Percentiles rank a stretch among this genome's conserved stretches.
Conservation (phyloP, 2,888 invertebrate genomes). For the Resseliella maxima region DNA sequence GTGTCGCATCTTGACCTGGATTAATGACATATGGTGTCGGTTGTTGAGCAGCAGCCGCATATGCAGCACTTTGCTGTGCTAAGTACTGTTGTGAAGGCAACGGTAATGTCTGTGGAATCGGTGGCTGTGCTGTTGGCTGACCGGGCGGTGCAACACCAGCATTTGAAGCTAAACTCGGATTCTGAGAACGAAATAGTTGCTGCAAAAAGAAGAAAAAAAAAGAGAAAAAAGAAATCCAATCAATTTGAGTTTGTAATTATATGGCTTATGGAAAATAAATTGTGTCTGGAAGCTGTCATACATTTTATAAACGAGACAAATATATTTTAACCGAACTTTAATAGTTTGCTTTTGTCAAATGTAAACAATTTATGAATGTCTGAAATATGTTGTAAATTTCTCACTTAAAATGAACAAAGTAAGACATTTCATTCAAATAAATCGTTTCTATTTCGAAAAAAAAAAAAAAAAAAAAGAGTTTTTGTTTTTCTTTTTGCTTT, state of each 20-base stretch:
- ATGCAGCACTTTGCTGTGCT: slow-evolving; percentile 75
- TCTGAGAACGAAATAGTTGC: slow-evolving; percentile 92
- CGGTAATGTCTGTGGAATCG: slow-evolving; percentile 76
- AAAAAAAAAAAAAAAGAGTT: too few relatives aligned
- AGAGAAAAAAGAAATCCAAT: slow-evolving; percentile 7
- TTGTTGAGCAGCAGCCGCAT: slow-evolving; percentile 80
- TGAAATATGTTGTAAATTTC: too few relatives aligned
- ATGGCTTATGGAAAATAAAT: too few relatives aligned
- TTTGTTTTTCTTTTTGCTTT: not conserved
- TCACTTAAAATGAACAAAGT: not conserved
- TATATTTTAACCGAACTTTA: too few relatives aligned
- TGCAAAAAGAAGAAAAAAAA: slow-evolving; percentile 68
- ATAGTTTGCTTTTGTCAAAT: not conserved
- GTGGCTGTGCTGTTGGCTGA: slow-evolving; percentile 76
- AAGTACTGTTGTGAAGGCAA: slow-evolving; percentile 82
- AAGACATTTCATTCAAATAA: not conserved
- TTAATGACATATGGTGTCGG: slow-evolving; percentile 87
- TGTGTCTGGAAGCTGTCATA: too few relatives aligned
- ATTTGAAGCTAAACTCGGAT: slow-evolving; percentile 77
- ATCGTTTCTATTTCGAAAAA: not conserved
- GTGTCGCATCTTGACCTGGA: slow-evolving; percentile 78
- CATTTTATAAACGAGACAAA: too few relatives aligned
- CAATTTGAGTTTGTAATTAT: too few relatives aligned
- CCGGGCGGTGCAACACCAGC: slow-evolving; percentile 71
- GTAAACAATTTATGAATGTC: not conserved